Evolutionary conservation across 2,888 invertebrate genomes (phyloP).

Genomic region (Macaria notata): DNA sequence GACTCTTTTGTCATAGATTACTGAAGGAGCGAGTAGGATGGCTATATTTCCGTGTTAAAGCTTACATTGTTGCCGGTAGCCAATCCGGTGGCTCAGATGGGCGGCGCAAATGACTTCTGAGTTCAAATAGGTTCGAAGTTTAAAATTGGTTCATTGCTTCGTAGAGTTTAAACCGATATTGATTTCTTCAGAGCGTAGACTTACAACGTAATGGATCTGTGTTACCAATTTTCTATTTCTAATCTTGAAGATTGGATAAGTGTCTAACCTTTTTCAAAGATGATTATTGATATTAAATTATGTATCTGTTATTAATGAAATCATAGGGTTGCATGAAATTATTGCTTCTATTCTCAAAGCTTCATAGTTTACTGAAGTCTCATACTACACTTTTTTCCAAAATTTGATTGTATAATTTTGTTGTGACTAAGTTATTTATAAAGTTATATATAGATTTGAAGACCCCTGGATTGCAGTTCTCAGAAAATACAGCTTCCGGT

Average conservation of each 20-base stretch:
- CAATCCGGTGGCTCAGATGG: constrained; percentile 67
- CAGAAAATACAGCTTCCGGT: no score
- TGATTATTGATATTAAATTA: no score
- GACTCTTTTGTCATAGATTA: constrained; percentile 24
- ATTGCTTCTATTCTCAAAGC: no score
- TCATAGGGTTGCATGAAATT: no score
- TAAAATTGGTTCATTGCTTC: constrained; percentile 23
- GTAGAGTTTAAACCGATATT: constrained; percentile 5
- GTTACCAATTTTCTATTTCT: constrained; percentile 1
- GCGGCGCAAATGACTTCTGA: constrained; percentile 57
- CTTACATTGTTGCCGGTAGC: constrained; percentile 62
- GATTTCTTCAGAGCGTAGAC: neutral
- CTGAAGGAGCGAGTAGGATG: constrained; percentile 52
- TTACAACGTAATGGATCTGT: constrained; percentile 1
- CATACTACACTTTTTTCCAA: no score
- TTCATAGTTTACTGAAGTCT: no score
- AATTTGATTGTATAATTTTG: no score
- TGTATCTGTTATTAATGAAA: no score
- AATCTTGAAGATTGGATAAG: constrained; percentile 1
- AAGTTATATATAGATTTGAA: no score
- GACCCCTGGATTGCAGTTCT: no score
- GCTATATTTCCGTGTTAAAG: constrained; percentile 47
- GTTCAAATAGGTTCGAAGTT: constrained; percentile 48
- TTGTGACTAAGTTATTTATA: no score
- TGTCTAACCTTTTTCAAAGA: neutral